Evolutionary conservation across 2,888 invertebrate genomes (phyloP).

Genomic region (Ichneumoninae sp.): DNA sequence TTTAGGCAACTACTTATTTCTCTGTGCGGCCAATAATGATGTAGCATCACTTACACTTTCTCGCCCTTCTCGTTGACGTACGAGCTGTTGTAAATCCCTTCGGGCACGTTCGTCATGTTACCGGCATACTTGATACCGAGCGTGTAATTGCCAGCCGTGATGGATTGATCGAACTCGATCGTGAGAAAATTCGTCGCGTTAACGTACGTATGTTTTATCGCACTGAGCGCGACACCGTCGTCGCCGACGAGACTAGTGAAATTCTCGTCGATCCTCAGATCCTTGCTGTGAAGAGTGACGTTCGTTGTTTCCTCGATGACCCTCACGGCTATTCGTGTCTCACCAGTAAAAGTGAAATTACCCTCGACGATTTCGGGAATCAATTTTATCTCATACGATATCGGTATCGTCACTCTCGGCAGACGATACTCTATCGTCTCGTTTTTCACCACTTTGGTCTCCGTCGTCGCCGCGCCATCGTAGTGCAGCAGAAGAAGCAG

Average conservation of each 20-base stretch:
- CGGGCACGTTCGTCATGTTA: conserved; percentile 86
- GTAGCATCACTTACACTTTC: conserved; percentile 75
- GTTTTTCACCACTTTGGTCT: conserved; percentile 35
- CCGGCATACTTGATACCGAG: conserved; percentile 87
- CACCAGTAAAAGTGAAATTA: conserved; percentile 72
- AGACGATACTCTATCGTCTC: conserved; percentile 83
- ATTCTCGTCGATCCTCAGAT: conserved; percentile 79
- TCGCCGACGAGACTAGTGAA: conserved; percentile 70
- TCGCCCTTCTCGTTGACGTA: conserved; percentile 85
- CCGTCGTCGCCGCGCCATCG: conserved; percentile 36
- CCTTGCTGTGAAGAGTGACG: conserved; percentile 84
- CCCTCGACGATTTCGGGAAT: conserved; percentile 84
- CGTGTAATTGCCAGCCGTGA: conserved; percentile 85
- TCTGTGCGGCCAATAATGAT: neutral
- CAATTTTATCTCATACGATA: conserved; percentile 85
- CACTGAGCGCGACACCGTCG: conserved; percentile 46
- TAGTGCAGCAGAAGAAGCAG: conserved; percentile 47
- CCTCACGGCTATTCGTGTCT: conserved; percentile 59
- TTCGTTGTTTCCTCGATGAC: conserved; percentile 76
- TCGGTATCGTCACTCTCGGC: conserved; percentile 85
- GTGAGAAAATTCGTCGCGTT: conserved; percentile 57
- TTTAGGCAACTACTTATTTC: neutral
- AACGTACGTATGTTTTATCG: conserved; percentile 68
- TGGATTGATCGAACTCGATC: conserved; percentile 52
- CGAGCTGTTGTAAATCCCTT: conserved; percentile 89